Evolutionary conservation across 1,140 invertebrate genomes (phyloP).

Genomic region (Drosophila ironensis): DNA sequence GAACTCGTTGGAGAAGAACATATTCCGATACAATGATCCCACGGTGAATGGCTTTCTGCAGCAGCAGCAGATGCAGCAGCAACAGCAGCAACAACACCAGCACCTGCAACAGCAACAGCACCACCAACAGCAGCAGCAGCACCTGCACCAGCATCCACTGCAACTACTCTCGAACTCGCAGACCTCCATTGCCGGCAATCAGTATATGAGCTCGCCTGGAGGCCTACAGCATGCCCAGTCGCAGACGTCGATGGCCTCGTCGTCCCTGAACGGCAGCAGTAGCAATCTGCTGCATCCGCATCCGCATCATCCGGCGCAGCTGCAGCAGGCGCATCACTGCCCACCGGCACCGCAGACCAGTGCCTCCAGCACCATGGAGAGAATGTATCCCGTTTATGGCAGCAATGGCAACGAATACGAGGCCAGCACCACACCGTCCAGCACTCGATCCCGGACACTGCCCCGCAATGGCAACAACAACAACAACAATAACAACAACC

Average conservation of each 20-base stretch:
- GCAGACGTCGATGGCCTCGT: conserved; percentile 83
- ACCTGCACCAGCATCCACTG: conserved; percentile 29
- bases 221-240: conserved; percentile 82
- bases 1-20: conserved; percentile 83
- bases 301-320: conserved; percentile 41
- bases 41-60: conserved; percentile 82
- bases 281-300: conserved; percentile 63
- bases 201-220: conserved; percentile 6
- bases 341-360: conserved; percentile 75
- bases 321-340: conserved; percentile 42
- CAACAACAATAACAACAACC: conserved; percentile 80
- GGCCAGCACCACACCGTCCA: conserved; percentile 33
- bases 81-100: conserved; percentile 25
- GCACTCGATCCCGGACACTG: conserved; percentile 57
- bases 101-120: conserved; percentile 26
- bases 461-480: conserved; percentile 79
- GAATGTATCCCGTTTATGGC: conserved; percentile 57
- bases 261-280: conserved; percentile 80
- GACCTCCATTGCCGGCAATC: conserved; percentile 62
- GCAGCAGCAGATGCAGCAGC: conserved; percentile 34
- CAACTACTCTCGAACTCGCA: conserved; percentile 76
- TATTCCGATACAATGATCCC: conserved; percentile 88
- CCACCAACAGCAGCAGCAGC: conserved; percentile 25
- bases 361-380: conserved; percentile 79
- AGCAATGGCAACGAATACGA: conserved; percentile 65